Base-by-base conservation (phyloP, 2,888 invertebrate species). In the Metellina segmentata region DNA sequence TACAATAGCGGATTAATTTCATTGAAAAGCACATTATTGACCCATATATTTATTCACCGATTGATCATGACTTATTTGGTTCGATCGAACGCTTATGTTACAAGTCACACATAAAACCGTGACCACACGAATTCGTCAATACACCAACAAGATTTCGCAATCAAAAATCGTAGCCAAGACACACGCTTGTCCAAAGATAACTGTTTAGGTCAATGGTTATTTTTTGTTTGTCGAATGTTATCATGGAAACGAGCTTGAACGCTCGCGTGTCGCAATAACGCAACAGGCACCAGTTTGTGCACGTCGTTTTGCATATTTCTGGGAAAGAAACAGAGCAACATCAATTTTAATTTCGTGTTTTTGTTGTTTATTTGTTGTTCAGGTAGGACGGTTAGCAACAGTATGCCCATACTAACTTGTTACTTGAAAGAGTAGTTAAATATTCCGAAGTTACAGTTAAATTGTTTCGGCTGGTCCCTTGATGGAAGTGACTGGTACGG, bases 151-250 rank as follows among this genome's bases (percentile, higher is more conserved):
- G 6, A 74, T 20, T 20, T 74, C 74, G 48, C 48, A 74, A 74
- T 20, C 74, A 34, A 8, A n/a, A 74, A 74, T 74, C 74, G 9
- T 61, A 61, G 61, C 61, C 61, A 61, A 61, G 61, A 8, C 5
- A 61, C 61, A 61, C 19, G 7, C 4, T n/a, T 19, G 6, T 20
- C 72, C 51, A 77, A 53, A 61, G 79, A 61, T 81, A 81, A 61
- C 53, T 81, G 34, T 53, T 51, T 51, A 81, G 53, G 79, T 81
- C 79, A 81, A 81, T 81, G 69, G 48, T 51, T 90, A 74, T 86
- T 87, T 91, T 91, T 91, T 91, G 91, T 91, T 91, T 91, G 77
- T 78, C 8, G n/a, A 78, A 82, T 83, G 91, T 87, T 91, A 71
- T 34, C 91, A 87, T 91, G 91, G 91, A 81, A 87, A 91, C 91